Evolutionary conservation across 2,113 vertebrate genomes (phyloP), one percentile per base, ranked within the genome.

Genomic region (Salvelinus alpinus): DNA sequence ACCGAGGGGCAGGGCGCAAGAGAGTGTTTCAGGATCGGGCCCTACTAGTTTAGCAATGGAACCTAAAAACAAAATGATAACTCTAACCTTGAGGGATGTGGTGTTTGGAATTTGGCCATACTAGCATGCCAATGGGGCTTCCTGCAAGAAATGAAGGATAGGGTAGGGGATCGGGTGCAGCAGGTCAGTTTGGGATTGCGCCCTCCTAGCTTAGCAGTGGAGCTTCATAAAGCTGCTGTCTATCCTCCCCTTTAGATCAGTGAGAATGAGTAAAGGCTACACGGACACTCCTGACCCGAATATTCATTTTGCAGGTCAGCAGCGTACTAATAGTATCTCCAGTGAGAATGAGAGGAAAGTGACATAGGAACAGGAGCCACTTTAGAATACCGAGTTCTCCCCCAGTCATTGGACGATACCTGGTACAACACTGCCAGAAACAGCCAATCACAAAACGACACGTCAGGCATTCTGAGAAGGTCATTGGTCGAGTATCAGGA

Each of bases 341-440:
- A 31, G 12, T 29, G 24, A 29, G 14, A 66, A 29, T 18, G 1
- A 44, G 34, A 34, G 6, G 34, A 34, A 11, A 44, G 70, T 18
- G 80, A 62, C 70, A 13, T 25, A 70, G 70, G 82, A 81, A 74
- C 9, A 71, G 80, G 83, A 84, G 80, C 84, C 81, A 75, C 81
- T 78, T 81, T 81, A 85, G 78, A 77, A 71, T 74, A 81, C 74
- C 67, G 83, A 78, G 78, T 64, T 70, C 25, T 74, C 82, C 89
- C 86, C 5, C 4, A 1, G 84, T 84, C 84, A 80, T 79, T 70
- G 84, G 85, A 84, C 16, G 66, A 85, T 14, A 16, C 18, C 77
- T 67, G 77, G 76, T 75, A 83, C 85, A 77, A 82, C 84, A 86
- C 87, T 88, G 86, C 90, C 88, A 88, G 85, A 80, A 3, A 68